Evolutionary conservation across 1,140 invertebrate species (phyloP).

Genomic region (Drosophila serrata): DNA sequence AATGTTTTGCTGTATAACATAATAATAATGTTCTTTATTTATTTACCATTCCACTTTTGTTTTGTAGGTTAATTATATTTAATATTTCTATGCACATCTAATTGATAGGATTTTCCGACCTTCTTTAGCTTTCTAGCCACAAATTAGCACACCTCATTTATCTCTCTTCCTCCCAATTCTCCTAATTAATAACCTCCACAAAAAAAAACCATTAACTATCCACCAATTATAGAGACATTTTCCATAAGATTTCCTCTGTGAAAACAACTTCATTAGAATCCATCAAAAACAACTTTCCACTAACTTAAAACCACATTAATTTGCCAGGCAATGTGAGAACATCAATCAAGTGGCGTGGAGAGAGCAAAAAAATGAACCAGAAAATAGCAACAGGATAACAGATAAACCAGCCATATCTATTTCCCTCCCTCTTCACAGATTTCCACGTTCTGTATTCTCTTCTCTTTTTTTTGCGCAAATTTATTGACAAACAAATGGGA

Average conservation of each 20-base stretch:
- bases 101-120: not conserved
- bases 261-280: conserved; percentile 43
- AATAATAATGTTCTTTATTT: too few species aligned
- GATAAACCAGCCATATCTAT: conserved; percentile 16
- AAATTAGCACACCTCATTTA: not conserved
- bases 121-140: not conserved
- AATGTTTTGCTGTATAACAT: too few species aligned
- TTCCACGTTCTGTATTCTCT: conserved; percentile 1
- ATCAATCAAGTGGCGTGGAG: conserved; percentile 61
- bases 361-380: conserved; percentile 27
- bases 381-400: conserved; percentile 38
- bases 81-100: not conserved
- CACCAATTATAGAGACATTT: conserved; percentile 35
- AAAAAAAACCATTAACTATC: conserved; percentile 9
- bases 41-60: not conserved
- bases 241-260: conserved; percentile 22
- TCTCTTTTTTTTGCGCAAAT: conserved; percentile 65
- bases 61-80: not conserved
- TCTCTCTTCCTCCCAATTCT: not conserved
- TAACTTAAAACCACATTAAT: conserved; percentile 82
- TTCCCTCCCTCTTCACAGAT: conserved; percentile 17
- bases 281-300: conserved; percentile 61
- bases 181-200: conserved; percentile 8
- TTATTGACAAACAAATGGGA: conserved; percentile 83
- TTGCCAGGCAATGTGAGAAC: conserved; percentile 54